These are phyloP conservation scores for Chlorospingus flavigularis DNA, from an alignment of 2,797 vertebrate species.

Conservation along the genomic window DNA sequence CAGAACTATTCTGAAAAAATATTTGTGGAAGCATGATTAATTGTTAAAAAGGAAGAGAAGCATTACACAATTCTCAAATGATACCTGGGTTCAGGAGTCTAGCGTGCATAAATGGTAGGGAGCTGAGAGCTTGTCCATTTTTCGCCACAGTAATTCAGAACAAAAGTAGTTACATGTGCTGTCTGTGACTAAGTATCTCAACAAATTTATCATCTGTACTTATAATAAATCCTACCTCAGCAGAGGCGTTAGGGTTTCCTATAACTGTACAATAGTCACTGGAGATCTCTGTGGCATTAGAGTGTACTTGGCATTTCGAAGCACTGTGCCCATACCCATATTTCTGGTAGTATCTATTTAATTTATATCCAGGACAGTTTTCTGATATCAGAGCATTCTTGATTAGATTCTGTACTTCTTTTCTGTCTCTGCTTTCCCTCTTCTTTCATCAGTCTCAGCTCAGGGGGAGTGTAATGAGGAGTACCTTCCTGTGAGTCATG, in stretches of 20 bases:
- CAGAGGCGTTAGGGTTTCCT: not conserved
- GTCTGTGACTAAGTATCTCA: not conserved
- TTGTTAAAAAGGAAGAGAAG: not conserved
- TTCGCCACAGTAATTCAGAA: not conserved
- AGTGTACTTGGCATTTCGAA: not conserved
- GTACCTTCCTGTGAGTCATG: not conserved
- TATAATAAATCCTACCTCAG: not conserved
- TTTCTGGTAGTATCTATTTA: not conserved
- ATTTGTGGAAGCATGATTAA: not conserved
- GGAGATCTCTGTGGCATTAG: not conserved
- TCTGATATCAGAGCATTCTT: not conserved
- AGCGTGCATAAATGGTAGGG: not conserved
- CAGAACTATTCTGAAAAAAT: not conserved
- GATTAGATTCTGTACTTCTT: not conserved
- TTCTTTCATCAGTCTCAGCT: not conserved
- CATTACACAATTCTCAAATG: not conserved
- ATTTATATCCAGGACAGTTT: not conserved
- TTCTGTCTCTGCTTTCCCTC: not conserved
- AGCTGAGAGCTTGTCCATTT: not conserved
- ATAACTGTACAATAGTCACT: not conserved
- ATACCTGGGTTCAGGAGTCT: not conserved
- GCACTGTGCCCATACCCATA: not conserved
- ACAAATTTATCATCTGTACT: not conserved
- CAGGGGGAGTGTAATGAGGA: not conserved
- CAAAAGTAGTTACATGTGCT: not conserved